A percentile compares a stretch with the other conserved stretches of the same genome.
Conservation (phyloP, 2,888 invertebrate species). For the Ditula angustiorana region DNA sequence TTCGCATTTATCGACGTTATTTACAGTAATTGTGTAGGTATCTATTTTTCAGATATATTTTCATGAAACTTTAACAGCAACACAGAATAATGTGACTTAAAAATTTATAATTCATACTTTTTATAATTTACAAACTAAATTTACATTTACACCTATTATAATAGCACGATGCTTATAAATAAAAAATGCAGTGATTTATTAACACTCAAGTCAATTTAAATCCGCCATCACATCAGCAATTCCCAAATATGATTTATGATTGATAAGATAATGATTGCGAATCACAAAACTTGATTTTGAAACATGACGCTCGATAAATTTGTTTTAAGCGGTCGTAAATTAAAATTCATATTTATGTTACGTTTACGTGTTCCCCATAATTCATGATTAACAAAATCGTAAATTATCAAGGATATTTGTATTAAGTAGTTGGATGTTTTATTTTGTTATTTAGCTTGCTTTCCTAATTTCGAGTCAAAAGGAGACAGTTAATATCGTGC, state of each 20-base stretch:
- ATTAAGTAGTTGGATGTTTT: neutral
- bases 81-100: too few species aligned
- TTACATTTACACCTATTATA: too few species aligned
- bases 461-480: too few species aligned
- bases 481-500: too few species aligned
- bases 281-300: conserved; percentile 19
- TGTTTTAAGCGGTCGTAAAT: conserved; percentile 34
- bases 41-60: too few species aligned
- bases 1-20: too few species aligned
- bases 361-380: conserved; percentile 10
- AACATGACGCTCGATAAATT: conserved; percentile 32
- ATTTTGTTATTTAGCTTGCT: too few species aligned
- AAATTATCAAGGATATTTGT: conserved; percentile 9
- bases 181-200: conserved; percentile 22
- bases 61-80: too few species aligned
- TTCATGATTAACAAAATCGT: conserved; percentile 19
- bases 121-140: too few species aligned
- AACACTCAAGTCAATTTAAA: conserved; percentile 18
- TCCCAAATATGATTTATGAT: conserved; percentile 33
- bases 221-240: conserved; percentile 16
- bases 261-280: conserved; percentile 35
- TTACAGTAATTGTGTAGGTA: too few species aligned
- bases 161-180: too few species aligned
- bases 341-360: conserved; percentile 25
- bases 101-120: too few species aligned